phyloP scores from a whole-genome alignment of 92 coral and sea anemone genomes.

The Porites cylindrica region DNA sequence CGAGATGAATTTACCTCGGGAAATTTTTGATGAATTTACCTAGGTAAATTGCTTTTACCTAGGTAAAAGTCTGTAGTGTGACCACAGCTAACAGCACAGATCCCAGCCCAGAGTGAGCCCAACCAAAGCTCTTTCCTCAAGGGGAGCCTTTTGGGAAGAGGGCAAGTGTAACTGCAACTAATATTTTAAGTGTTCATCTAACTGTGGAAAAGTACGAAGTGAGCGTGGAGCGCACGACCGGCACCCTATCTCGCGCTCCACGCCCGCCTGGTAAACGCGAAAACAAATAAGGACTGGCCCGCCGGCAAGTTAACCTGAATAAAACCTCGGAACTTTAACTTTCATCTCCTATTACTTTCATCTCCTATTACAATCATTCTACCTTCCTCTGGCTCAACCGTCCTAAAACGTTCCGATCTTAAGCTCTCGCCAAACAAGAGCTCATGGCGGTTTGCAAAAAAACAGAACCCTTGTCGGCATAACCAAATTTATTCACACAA shows the following conservation, averaged over 20 bases:
- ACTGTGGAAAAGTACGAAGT: neutral
- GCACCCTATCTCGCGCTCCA: constrained; percentile 26
- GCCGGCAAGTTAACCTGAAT: neutral
- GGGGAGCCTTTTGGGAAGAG: neutral
- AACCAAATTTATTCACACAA: constrained; percentile 18
- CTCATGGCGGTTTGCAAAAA: constrained; percentile 3
- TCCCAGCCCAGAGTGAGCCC: constrained; percentile 17
- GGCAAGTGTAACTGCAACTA: constrained; percentile 16
- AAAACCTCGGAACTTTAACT: neutral
- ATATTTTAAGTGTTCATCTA: constrained; percentile 17
- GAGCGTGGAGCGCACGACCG: constrained; percentile 19
- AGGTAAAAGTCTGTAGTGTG: too few relatives aligned
- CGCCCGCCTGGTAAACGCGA: constrained; percentile 13
- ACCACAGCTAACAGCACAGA: too few relatives aligned
- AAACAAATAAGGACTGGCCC: constrained; percentile 19
- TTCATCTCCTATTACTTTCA: too few relatives aligned
- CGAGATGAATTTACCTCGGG: too few relatives aligned
- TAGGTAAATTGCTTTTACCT: too few relatives aligned
- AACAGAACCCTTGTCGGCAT: neutral
- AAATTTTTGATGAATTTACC: too few relatives aligned
- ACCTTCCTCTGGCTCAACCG: constrained; percentile 4
- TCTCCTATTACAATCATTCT: neutral
- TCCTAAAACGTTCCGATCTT: neutral
- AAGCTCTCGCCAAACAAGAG: constrained; percentile 21
- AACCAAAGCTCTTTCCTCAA: constrained; percentile 20